Evolutionary conservation across 2,888 invertebrate species (phyloP).

Genomic region (Amphipyra berbera): DNA sequence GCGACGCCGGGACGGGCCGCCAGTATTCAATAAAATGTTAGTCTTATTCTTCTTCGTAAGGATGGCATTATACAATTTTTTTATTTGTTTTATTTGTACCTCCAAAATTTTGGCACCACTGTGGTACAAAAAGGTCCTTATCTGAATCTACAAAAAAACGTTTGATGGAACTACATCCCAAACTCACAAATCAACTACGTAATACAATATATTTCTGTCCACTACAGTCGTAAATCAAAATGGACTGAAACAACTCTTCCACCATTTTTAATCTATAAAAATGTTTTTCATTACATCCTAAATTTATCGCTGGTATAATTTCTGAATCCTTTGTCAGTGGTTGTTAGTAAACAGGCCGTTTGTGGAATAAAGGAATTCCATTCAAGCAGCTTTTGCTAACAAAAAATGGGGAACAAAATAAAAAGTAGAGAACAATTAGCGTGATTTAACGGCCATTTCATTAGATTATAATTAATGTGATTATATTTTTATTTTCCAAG

Average conservation of each 20-base stretch:
- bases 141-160: too few species aligned
- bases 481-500: constrained; percentile 71
- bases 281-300: constrained; percentile 59
- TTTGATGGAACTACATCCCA: too few species aligned
- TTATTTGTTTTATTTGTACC: too few species aligned
- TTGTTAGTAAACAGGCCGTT: constrained; percentile 87
- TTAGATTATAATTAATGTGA: constrained; percentile 85
- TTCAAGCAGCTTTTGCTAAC: constrained; percentile 75
- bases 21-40: too few species aligned
- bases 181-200: too few species aligned
- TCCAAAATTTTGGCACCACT: too few species aligned
- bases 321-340: constrained; percentile 83
- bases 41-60: too few species aligned
- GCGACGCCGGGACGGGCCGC: too few species aligned
- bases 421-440: constrained; percentile 88
- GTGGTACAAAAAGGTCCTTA: too few species aligned
- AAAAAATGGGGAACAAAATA: constrained; percentile 83
- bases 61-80: too few species aligned
- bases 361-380: constrained; percentile 88
- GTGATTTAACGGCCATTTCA: constrained; percentile 89
- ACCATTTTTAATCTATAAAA: constrained; percentile 55
- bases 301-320: constrained; percentile 87
- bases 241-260: constrained; percentile 40
- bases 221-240: constrained; percentile 22
- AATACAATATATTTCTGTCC: too few species aligned